Percentiles rank a stretch among this genome's conserved stretches.
These are phyloP conservation scores for Dynastes hyllus DNA, from an alignment of 2,888 invertebrate genomes.

Conservation along the genomic window DNA sequence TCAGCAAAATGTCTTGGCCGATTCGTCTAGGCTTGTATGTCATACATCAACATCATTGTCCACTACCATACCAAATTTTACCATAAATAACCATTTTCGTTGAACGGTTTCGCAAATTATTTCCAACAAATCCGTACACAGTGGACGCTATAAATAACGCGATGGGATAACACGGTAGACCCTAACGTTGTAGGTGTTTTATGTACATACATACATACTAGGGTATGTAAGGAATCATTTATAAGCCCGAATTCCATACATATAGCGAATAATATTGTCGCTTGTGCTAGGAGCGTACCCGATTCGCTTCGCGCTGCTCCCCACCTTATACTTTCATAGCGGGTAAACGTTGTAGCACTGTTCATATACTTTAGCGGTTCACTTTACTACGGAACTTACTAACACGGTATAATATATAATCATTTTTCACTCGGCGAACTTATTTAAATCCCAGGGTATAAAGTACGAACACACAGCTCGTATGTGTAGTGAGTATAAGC, in stretches of 20 bases:
- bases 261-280: too few relatives aligned
- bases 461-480: neutral
- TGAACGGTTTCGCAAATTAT: conserved; percentile 43
- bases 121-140: conserved; percentile 48
- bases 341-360: too few relatives aligned
- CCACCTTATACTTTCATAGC: too few relatives aligned
- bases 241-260: too few relatives aligned
- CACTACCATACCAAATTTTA: neutral
- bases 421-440: conserved; percentile 29
- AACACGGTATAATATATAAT: conserved; percentile 39
- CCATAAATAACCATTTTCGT: conserved; percentile 49
- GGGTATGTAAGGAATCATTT: too few relatives aligned
- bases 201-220: neutral
- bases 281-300: too few relatives aligned
- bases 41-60: neutral
- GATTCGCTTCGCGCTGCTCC: too few relatives aligned
- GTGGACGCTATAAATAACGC: conserved; percentile 46
- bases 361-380: too few relatives aligned
- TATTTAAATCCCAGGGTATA: conserved; percentile 37
- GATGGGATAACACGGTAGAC: conserved; percentile 22
- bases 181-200: neutral
- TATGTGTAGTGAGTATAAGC: neutral
- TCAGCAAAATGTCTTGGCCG: too few relatives aligned
- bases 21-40: too few relatives aligned
- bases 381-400: too few relatives aligned